Conservation (phyloP, 1,140 invertebrate genomes). For the Dinoponera quadriceps region DNA sequence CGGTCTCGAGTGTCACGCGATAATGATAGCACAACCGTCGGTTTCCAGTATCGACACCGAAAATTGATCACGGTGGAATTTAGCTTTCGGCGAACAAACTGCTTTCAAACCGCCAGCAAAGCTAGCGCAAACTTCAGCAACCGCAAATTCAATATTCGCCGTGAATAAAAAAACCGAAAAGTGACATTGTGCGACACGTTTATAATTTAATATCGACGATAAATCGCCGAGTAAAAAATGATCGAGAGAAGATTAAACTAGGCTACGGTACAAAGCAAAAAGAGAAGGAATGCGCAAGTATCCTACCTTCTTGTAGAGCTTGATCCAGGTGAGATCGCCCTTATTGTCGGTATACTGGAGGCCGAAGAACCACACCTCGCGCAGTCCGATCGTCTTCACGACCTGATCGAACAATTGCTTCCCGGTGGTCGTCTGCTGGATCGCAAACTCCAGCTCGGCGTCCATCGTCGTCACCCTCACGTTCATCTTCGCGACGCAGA, state of each 20-base stretch:
- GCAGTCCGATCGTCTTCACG: constrained; percentile 99
- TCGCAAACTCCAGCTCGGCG: constrained; percentile 99
- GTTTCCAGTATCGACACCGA: constrained; percentile 37
- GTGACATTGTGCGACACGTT: neutral
- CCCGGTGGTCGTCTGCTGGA: constrained; percentile 99
- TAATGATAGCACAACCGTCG: constrained; percentile 2
- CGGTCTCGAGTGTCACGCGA: constrained; percentile 19
- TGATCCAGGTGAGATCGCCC: constrained; percentile 99
- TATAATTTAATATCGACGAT: too few relatives aligned
- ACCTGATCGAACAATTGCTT: constrained; percentile 99
- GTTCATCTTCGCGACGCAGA: constrained; percentile 91
- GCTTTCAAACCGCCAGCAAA: neutral
- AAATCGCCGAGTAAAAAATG: neutral
- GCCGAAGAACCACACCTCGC: constrained; percentile 99
- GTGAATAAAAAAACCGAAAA: neutral
- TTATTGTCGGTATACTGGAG: constrained; percentile 99
- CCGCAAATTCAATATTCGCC: neutral
- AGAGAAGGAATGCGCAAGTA: constrained; percentile 47
- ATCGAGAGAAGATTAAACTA: neutral
- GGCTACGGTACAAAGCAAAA: too few relatives aligned
- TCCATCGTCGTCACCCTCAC: constrained; percentile 99
- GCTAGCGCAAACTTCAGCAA: neutral
- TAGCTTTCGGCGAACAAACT: neutral
- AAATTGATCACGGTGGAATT: constrained; percentile 41
- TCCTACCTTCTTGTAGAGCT: constrained; percentile 99